Evolutionary conservation across 2,888 invertebrate species (phyloP).

Genomic region (Colostygia pectinataria): DNA sequence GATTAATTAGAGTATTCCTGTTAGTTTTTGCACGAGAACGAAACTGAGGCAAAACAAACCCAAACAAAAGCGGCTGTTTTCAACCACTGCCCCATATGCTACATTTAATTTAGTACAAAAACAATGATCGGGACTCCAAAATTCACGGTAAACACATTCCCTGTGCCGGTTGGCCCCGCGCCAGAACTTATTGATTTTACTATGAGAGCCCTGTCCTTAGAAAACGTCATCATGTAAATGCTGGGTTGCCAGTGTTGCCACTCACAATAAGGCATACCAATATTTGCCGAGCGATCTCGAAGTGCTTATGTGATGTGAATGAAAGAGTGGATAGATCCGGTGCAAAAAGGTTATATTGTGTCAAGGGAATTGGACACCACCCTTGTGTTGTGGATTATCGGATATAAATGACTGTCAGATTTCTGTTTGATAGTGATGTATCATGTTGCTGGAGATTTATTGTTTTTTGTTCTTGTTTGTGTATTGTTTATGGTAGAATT

Average conservation of each 20-base stretch:
- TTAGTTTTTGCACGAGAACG: no score
- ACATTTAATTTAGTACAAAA: conserved; percentile 47
- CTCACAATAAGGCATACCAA: conserved; percentile 28
- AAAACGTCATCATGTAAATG: conserved; percentile 29
- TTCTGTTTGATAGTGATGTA: conserved; percentile 5
- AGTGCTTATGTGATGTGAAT: conserved; percentile 22
- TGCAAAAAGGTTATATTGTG: conserved; percentile 11
- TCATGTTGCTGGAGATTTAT: conserved; percentile 1
- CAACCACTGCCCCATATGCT: conserved; percentile 35
- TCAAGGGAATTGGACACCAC: conserved; percentile 12
- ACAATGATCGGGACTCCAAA: conserved; percentile 51
- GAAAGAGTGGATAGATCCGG: conserved; percentile 11
- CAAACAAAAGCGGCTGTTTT: conserved; percentile 11
- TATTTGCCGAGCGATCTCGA: conserved; percentile 26
- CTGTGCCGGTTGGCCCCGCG: conserved; percentile 40
- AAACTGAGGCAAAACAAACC: neutral
- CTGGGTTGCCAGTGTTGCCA: conserved; percentile 14
- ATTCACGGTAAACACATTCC: conserved; percentile 52
- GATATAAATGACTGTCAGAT: conserved; percentile 13
- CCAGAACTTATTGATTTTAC: conserved; percentile 55
- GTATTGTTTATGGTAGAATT: no score
- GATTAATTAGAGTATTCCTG: no score
- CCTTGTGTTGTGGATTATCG: conserved; percentile 18
- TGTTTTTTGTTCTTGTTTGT: conserved; percentile 1
- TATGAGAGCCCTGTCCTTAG: conserved; percentile 27